Percentiles rank a stretch among this genome's conserved stretches.
phyloP scores from a whole-genome alignment of 2,888 invertebrate genomes.

The Nesidiocoris tenuis region DNA sequence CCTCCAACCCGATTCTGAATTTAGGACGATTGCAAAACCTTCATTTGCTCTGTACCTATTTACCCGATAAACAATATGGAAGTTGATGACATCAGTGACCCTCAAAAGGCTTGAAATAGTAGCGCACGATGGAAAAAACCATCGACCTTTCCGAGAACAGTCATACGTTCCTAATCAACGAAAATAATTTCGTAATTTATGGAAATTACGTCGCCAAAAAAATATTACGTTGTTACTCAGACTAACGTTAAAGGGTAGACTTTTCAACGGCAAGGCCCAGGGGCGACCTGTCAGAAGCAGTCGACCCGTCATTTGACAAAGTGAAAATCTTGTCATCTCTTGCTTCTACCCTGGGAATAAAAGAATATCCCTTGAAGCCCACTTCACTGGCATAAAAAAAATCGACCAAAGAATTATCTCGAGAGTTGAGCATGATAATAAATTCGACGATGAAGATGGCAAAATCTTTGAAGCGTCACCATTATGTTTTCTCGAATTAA shows the following conservation, averaged over 20 bases:
- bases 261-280: background rate
- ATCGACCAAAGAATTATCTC: too few species aligned
- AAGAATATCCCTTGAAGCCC: background rate
- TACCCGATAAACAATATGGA: slow-evolving; percentile 1
- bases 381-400: background rate
- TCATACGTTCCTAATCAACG: too few species aligned
- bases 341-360: background rate
- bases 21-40: too few species aligned
- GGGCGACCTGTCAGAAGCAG: background rate
- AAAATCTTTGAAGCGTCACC: too few species aligned
- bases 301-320: background rate
- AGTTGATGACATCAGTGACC: background rate
- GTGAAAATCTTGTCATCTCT: background rate
- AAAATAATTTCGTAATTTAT: background rate
- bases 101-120: background rate
- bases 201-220: background rate
- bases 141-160: too few species aligned
- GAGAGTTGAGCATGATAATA: too few species aligned
- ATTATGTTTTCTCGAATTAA: too few species aligned
- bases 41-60: too few species aligned
- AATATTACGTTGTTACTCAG: background rate
- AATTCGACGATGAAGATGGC: too few species aligned
- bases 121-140: too few species aligned
- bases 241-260: background rate
- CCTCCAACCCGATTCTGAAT: too few species aligned